phyloP scores from a whole-genome alignment of 2,113 vertebrate species.

The Ictidomys tridecemlineatus region DNA sequence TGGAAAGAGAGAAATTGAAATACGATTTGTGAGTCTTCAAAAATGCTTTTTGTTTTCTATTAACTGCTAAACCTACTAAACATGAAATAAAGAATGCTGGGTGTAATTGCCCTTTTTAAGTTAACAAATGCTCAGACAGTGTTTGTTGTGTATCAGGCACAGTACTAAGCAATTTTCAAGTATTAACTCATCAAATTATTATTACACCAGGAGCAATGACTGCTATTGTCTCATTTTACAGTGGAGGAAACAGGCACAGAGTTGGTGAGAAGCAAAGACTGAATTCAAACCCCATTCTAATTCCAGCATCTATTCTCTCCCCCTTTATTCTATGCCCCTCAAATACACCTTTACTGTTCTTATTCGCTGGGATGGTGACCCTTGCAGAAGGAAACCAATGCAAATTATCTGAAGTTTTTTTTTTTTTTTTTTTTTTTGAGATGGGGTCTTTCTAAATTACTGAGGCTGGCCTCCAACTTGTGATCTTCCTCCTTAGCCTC shows the following conservation, averaged over 20 bases:
- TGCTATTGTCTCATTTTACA: background rate
- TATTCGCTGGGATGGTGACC: background rate
- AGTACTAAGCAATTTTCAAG: conserved; percentile 9
- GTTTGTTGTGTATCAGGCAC: background rate
- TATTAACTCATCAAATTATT: conserved; percentile 10
- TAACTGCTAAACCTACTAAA: conserved; percentile 26
- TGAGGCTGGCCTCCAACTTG: too few species aligned
- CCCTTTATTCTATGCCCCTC: background rate
- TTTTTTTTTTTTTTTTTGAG: too few species aligned
- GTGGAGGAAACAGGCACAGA: background rate
- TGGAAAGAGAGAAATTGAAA: background rate
- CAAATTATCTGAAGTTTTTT: background rate
- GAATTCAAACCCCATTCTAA: background rate
- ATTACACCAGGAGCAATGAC: background rate
- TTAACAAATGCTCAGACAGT: conserved; percentile 14
- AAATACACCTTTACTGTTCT: background rate
- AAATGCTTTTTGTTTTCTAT: conserved; percentile 40
- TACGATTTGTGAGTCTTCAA: conserved; percentile 31
- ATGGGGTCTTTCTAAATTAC: too few species aligned
- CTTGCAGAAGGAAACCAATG: background rate
- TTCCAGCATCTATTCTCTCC: background rate
- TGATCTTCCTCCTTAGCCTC: too few species aligned
- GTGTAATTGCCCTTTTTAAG: background rate
- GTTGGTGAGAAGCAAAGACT: background rate
- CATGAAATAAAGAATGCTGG: background rate